These are phyloP conservation scores for Donacobius atricapilla DNA, from an alignment of 2,113 vertebrate species.

Conservation along the genomic window DNA sequence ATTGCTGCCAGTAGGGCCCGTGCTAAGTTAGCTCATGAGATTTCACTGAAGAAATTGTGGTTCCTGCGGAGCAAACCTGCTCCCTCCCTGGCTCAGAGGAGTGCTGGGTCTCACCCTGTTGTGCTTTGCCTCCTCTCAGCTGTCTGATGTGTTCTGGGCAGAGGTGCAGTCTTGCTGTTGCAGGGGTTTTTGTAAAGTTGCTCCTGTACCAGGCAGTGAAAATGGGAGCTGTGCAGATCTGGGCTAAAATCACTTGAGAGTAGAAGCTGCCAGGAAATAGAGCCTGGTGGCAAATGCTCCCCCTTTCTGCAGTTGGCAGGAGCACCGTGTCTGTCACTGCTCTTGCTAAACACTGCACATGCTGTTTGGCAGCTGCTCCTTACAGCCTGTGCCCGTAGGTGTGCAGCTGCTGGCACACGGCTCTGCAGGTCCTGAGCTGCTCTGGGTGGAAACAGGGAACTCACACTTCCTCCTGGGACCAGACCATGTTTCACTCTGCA, in stretches of 20 bases:
- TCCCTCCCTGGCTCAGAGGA: neutral
- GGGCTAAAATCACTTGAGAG: neutral
- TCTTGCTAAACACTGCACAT: neutral
- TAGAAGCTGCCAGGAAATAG: neutral
- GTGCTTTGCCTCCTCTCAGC: neutral
- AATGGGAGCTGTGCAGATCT: neutral
- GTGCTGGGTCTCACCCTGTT: neutral
- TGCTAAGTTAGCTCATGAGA: rapidly evolving
- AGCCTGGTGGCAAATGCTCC: neutral
- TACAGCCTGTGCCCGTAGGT: neutral
- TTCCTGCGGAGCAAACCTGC: neutral
- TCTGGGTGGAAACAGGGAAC: neutral
- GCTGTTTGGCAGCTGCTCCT: neutral
- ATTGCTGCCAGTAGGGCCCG: rapidly evolving
- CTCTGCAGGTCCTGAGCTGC: neutral
- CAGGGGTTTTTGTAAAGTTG: neutral
- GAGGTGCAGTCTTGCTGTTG: neutral
- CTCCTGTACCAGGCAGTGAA: neutral
- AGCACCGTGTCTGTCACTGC: neutral
- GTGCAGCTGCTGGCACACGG: neutral
- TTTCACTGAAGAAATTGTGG: neutral
- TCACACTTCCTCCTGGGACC: neutral
- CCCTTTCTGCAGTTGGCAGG: neutral
- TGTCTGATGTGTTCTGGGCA: rapidly evolving
- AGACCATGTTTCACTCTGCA: neutral